These are phyloP conservation scores for Desoria tigrina DNA, from an alignment of 2,888 invertebrate species.

Conservation along the genomic window DNA sequence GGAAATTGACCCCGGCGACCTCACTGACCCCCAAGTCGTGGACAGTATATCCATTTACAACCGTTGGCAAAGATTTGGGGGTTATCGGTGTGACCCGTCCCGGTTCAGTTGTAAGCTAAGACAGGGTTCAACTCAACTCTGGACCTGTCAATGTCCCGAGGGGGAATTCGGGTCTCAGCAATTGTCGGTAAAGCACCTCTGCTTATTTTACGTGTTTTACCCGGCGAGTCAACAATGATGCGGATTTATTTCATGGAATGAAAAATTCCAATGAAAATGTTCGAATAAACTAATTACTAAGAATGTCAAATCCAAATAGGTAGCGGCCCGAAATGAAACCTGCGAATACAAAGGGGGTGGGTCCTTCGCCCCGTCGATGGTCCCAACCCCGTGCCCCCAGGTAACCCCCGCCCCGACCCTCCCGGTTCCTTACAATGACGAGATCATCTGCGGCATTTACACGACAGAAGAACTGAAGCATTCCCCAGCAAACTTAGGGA, in stretches of 20 bases:
- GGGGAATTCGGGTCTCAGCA: too few relatives aligned
- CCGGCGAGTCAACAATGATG: too few relatives aligned
- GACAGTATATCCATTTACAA: neutral
- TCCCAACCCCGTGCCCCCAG: too few relatives aligned
- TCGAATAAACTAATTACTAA: too few relatives aligned
- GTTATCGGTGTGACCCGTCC: conserved; percentile 5
- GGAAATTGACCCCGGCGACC: neutral
- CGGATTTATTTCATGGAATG: too few relatives aligned
- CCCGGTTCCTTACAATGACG: neutral
- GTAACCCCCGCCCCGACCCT: neutral
- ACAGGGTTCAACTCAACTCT: neutral
- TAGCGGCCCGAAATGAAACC: too few relatives aligned
- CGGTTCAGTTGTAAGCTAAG: neutral
- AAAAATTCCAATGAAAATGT: too few relatives aligned
- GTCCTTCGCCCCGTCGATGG: too few relatives aligned
- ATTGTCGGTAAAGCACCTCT: too few relatives aligned
- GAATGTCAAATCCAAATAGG: too few relatives aligned
- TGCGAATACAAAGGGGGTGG: too few relatives aligned
- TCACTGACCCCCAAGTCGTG: neutral
- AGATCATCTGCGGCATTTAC: neutral
- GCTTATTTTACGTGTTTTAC: too few relatives aligned
- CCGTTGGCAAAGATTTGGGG: neutral
- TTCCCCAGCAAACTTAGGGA: neutral
- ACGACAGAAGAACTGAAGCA: neutral
- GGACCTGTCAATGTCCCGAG: neutral